Base-by-base conservation (phyloP, 2,888 invertebrate species). In the Zaprionus obscuricornis region DNA sequence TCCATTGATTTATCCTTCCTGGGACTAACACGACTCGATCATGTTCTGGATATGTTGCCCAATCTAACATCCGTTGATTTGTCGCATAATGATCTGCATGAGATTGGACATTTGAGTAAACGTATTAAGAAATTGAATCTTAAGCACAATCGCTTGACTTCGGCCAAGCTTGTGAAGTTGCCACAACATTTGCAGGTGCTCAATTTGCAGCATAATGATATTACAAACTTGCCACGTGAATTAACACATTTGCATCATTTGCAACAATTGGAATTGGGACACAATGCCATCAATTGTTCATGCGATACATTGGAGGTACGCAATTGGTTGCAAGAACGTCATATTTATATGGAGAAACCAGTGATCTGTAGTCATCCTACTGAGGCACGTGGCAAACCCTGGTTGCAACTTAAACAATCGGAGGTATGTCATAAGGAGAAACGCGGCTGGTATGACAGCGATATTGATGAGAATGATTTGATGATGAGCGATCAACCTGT, bases 201-300 rank as follows among this genome's bases (percentile, higher is more conserved):
- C 69, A 93, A 93, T 88, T 90, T 94, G 87, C 92, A 93, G 50
- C 91, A 92, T 79, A 94, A 94, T 87, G 90, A 92, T 34, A 90
- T 94, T 58, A 90, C 89, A 51, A 90, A 93, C 86, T 90, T 94
- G 59, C 93, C 94, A 3, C 86, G 91, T 50, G 93, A 93, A 72
- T 85, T 94, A 52, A 90, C 89, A 16, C 90, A 90, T 34, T 89
- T 91, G 74, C 63, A 74, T 2, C 85, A 88, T 33, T 89, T 95
- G 49, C 92, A 92, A 85, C 92, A 92, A 73, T 90, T 96, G 56
- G 92, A 94, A 86, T 83, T 96, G 56, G 91, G 92, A 42, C 93
- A 93, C 34, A 96, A 96, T 87, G 93, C 93, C 26, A 90, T 96
- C 3, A 91, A 93, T 73, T 96, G 95, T 89, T 92, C 93, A 18